These are phyloP conservation scores for Amphilophus citrinellus DNA, from an alignment of 2,113 vertebrate species.

Conservation along the genomic window DNA sequence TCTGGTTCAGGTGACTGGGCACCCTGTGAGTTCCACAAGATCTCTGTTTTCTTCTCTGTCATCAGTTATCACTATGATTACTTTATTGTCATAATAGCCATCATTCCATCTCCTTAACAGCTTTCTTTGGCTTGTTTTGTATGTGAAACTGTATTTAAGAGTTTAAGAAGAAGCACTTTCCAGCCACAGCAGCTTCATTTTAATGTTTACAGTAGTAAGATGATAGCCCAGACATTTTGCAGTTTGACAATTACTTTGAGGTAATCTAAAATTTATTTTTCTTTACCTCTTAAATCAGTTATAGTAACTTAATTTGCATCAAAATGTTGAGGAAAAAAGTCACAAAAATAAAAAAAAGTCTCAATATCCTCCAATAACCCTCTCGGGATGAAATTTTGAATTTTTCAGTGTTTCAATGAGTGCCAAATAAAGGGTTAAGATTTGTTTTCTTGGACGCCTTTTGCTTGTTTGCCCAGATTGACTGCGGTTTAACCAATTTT, in stretches of 20 bases:
- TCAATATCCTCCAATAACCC: not conserved
- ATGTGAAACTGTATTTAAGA: not conserved
- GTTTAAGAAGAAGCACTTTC: not conserved
- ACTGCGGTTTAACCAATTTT: not conserved
- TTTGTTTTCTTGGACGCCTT: not conserved
- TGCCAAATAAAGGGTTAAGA: not conserved
- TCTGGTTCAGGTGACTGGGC: conserved; percentile 76
- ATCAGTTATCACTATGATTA: not conserved
- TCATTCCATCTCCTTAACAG: not conserved
- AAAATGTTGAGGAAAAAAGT: not conserved
- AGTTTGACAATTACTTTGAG: not conserved
- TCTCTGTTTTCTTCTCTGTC: not conserved
- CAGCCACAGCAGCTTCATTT: not conserved
- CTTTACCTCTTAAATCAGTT: not conserved
- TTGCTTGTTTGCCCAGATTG: not conserved
- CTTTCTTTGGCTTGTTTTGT: not conserved
- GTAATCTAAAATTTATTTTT: not conserved
- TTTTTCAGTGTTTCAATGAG: not conserved
- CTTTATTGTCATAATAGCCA: not conserved
- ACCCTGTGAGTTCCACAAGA: conserved; percentile 75
- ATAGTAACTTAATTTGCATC: not conserved
- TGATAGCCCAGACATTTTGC: not conserved
- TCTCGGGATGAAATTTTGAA: not conserved
- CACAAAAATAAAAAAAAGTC: not conserved
- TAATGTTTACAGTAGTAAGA: not conserved